Conservation (phyloP, 2,888 invertebrate genomes). For the Siphonodentalium dalli region DNA sequence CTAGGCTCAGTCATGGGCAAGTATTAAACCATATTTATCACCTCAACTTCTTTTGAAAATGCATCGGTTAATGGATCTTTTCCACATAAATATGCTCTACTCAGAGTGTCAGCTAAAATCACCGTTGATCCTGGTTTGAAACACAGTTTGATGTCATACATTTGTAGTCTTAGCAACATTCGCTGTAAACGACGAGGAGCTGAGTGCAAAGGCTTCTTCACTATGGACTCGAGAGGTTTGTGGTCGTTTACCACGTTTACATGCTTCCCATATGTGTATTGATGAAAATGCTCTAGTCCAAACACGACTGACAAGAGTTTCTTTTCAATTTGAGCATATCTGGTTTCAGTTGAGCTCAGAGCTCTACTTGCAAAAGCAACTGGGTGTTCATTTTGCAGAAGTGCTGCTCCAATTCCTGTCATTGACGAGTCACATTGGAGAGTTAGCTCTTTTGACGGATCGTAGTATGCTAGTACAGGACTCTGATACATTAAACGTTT, state of each 20-base stretch:
- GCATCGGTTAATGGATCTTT: no score
- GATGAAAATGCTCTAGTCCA: slow-evolving; percentile 47
- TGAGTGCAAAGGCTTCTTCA: slow-evolving; percentile 42
- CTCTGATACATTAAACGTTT: slow-evolving; percentile 12
- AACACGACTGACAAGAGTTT: slow-evolving; percentile 44
- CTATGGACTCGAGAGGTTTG: slow-evolving; percentile 61
- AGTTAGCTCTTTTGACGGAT: slow-evolving; percentile 11
- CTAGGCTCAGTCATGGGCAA: no score
- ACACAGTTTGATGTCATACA: slow-evolving; percentile 43
- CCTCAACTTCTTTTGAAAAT: no score
- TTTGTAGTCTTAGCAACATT: slow-evolving; percentile 46
- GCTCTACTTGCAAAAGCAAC: slow-evolving; percentile 25
- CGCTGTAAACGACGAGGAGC: slow-evolving; percentile 42
- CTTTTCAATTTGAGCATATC: slow-evolving; percentile 31
- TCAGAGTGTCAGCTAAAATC: slow-evolving; percentile 24
- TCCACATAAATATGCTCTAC: slow-evolving; percentile 21
- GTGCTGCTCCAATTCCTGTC: slow-evolving; percentile 21
- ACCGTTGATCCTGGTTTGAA: slow-evolving; percentile 26
- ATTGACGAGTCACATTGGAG: slow-evolving; percentile 19
- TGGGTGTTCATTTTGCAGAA: slow-evolving; percentile 19
- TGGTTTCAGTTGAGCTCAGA: slow-evolving; percentile 17
- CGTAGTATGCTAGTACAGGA: slow-evolving; percentile 21
- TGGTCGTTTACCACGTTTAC: slow-evolving; percentile 62
- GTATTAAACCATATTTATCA: no score
- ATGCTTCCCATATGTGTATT: slow-evolving; percentile 44